Conservation (phyloP, 53 echinoderm and acorn worm species). For the Antedon mediterranea region DNA sequence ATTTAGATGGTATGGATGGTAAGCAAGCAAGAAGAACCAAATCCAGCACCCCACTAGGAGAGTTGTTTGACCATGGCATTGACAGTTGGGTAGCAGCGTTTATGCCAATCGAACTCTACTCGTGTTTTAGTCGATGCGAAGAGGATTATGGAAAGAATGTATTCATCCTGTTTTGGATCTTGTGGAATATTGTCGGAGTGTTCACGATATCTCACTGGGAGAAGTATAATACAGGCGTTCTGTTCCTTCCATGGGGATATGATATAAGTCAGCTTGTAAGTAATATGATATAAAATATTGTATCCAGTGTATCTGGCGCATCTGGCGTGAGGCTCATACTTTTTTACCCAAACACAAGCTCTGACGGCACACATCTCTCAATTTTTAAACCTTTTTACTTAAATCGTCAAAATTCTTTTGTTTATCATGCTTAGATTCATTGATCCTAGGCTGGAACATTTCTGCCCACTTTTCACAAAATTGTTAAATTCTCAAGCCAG, state of each 20-base stretch:
- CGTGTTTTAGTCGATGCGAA: slow-evolving; percentile 45
- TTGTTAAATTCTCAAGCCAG: too few species aligned
- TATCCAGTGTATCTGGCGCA: too few species aligned
- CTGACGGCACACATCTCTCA: too few species aligned
- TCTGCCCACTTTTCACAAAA: too few species aligned
- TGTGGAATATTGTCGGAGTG: slow-evolving; percentile 40
- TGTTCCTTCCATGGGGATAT: slow-evolving; percentile 96
- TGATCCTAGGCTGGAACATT: too few species aligned
- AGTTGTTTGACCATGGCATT: slow-evolving; percentile 90
- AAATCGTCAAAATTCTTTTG: too few species aligned
- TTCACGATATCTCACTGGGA: slow-evolving; percentile 91
- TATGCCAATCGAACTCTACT: slow-evolving; percentile 59
- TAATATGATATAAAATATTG: not conserved
- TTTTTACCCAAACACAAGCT: too few species aligned
- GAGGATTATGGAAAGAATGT: slow-evolving; percentile 52
- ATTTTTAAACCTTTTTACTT: too few species aligned
- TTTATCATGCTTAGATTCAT: too few species aligned
- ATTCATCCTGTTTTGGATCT: slow-evolving; percentile 43
- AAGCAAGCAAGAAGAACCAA: slow-evolving; percentile 89
- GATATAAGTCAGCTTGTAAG: slow-evolving; percentile 86
- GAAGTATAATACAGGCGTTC: slow-evolving; percentile 71
- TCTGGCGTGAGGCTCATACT: too few species aligned
- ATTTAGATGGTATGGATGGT: slow-evolving; percentile 88
- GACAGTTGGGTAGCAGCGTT: slow-evolving; percentile 65
- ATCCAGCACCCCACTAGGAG: slow-evolving; percentile 85